These are phyloP conservation scores for Mus spicilegus DNA, from an alignment of 2,113 vertebrate genomes.

Conservation along the genomic window DNA sequence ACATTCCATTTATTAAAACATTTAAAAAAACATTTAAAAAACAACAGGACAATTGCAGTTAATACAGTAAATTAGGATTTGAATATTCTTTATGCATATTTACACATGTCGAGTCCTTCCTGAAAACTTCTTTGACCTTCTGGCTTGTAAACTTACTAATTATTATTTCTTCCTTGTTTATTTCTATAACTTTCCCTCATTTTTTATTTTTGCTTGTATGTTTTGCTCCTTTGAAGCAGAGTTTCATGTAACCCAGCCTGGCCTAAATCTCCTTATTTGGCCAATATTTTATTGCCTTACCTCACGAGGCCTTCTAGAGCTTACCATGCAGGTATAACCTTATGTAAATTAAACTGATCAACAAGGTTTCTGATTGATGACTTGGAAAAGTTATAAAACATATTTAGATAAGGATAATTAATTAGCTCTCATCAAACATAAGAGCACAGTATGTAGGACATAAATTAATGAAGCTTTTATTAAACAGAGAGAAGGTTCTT, in stretches of 20 bases:
- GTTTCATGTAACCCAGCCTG: neutral
- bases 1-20: neutral
- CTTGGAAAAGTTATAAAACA: neutral
- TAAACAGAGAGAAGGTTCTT: slow-evolving; percentile 46
- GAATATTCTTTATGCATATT: neutral
- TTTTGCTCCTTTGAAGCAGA: neutral
- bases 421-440: slow-evolving; percentile 31
- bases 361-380: neutral
- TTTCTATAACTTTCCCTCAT: neutral
- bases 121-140: neutral
- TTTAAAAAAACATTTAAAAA: slow-evolving; percentile 53
- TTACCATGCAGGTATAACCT: neutral
- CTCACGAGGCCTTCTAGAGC: neutral
- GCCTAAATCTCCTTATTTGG: neutral
- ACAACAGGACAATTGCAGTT: slow-evolving; percentile 10
- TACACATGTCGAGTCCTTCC: accelerated
- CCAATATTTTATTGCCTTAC: neutral
- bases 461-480: slow-evolving; percentile 44
- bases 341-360: neutral
- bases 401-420: slow-evolving; percentile 29
- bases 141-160: neutral
- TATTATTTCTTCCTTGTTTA: neutral
- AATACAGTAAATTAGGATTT: slow-evolving; percentile 64
- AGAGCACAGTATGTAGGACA: neutral
- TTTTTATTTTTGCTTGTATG: neutral